phyloP scores from a whole-genome alignment of 2,113 vertebrate genomes.

The Psilopogon haemacephalus region DNA sequence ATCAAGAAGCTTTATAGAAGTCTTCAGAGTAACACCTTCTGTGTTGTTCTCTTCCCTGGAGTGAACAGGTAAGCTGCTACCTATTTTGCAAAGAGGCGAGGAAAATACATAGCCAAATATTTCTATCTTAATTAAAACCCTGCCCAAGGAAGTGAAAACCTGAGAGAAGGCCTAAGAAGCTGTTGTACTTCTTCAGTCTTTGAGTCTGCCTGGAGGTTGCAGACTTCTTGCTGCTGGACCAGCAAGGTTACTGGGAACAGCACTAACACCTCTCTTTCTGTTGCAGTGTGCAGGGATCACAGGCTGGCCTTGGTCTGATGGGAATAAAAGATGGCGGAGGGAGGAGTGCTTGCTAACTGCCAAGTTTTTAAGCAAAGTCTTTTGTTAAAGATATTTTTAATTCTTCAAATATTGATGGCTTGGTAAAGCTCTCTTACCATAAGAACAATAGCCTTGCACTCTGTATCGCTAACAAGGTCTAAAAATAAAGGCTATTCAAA shows the following conservation, averaged over 20 bases:
- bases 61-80: conserved; percentile 72
- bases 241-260: not conserved
- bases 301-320: conserved; percentile 72
- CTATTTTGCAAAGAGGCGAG: not conserved
- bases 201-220: not conserved
- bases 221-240: not conserved
- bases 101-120: not conserved
- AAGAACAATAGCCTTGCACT: conserved; percentile 42
- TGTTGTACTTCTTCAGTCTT: not conserved
- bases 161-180: not conserved
- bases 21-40: conserved; percentile 79
- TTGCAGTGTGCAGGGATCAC: conserved; percentile 51
- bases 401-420: conserved; percentile 49
- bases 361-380: conserved; percentile 42
- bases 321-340: conserved; percentile 67
- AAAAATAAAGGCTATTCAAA: conserved; percentile 66
- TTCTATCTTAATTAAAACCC: not conserved
- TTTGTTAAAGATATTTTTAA: conserved; percentile 56
- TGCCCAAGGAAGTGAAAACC: not conserved
- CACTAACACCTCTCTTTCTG: conserved; percentile 9
- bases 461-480: not conserved
- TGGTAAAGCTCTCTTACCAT: conserved; percentile 9
- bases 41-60: conserved; percentile 82
- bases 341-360: conserved; percentile 34
- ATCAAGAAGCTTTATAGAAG: conserved; percentile 80